Conservation (phyloP, 2,888 invertebrate species). For the Selenia dentaria region DNA sequence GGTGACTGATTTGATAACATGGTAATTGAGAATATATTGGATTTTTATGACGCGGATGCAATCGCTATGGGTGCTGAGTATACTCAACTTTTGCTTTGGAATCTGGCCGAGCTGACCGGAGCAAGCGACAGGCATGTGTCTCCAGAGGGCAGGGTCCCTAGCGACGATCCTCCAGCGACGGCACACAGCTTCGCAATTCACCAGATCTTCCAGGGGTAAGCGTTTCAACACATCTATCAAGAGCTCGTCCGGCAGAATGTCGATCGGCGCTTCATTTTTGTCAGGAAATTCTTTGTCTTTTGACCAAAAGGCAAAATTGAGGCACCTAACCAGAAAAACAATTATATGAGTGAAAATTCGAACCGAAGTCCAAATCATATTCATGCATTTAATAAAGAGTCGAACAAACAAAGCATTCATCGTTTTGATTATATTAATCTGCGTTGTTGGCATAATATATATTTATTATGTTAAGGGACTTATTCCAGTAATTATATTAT, state of each 20-base stretch:
- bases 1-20: slow-evolving; percentile 56
- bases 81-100: slow-evolving; percentile 54
- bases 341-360: not conserved
- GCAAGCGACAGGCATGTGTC: slow-evolving; percentile 56
- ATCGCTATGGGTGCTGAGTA: slow-evolving; percentile 59
- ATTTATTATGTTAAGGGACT: too few species aligned
- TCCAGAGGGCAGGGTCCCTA: slow-evolving; percentile 63
- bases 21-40: slow-evolving; percentile 68
- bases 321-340: slow-evolving; percentile 21
- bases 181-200: slow-evolving; percentile 66
- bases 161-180: slow-evolving; percentile 64
- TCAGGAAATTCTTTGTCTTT: slow-evolving; percentile 40
- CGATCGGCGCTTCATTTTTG: slow-evolving; percentile 38
- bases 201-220: slow-evolving; percentile 59
- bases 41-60: slow-evolving; percentile 61
- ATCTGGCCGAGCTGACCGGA: slow-evolving; percentile 67
- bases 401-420: not conserved
- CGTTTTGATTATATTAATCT: too few species aligned
- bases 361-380: not conserved
- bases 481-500: too few species aligned
- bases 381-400: not conserved
- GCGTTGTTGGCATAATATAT: too few species aligned
- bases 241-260: slow-evolving; percentile 69
- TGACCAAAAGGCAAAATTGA: slow-evolving; percentile 28
- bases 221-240: slow-evolving; percentile 65